Evolutionary conservation across 2,797 vertebrate species (phyloP).

Genomic region (Microctenopoma stevenorrisi): DNA sequence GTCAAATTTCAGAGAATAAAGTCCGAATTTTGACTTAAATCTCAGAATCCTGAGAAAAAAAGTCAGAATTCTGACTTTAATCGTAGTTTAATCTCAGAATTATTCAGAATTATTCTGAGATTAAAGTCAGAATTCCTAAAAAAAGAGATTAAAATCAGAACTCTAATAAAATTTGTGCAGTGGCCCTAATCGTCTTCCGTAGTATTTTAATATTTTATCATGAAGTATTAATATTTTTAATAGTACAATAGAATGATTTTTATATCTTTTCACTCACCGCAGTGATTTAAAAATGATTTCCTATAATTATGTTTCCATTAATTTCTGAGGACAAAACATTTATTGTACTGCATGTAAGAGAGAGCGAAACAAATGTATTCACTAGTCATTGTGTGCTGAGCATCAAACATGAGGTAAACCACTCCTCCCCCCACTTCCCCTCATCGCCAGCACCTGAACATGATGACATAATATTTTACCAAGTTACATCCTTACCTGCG

Average conservation of each 20-base stretch:
- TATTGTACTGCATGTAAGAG: not conserved
- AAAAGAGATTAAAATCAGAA: too few species aligned
- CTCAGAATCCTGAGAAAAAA: too few species aligned
- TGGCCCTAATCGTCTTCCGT: too few species aligned
- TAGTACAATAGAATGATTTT: too few species aligned
- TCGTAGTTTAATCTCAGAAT: too few species aligned
- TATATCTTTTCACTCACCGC: not conserved
- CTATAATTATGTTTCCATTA: not conserved
- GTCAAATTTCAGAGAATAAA: too few species aligned
- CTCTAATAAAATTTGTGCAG: too few species aligned
- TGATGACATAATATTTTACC: constrained; percentile 55
- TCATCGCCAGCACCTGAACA: constrained; percentile 42
- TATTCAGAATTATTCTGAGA: too few species aligned
- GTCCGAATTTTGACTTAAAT: too few species aligned
- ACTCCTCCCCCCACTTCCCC: constrained; percentile 1
- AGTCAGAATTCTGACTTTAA: too few species aligned
- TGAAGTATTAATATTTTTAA: too few species aligned
- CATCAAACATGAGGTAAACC: not conserved
- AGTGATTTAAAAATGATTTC: not conserved
- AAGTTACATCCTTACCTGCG: constrained; percentile 37
- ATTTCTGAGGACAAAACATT: not conserved
- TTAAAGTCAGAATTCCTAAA: too few species aligned
- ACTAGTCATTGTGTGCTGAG: constrained; percentile 4
- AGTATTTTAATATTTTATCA: not conserved
- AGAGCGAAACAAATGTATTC: not conserved